Evolutionary conservation across 1,140 invertebrate species (phyloP), one percentile per base, ranked within the genome.

Genomic region (Oscheius sp.): DNA sequence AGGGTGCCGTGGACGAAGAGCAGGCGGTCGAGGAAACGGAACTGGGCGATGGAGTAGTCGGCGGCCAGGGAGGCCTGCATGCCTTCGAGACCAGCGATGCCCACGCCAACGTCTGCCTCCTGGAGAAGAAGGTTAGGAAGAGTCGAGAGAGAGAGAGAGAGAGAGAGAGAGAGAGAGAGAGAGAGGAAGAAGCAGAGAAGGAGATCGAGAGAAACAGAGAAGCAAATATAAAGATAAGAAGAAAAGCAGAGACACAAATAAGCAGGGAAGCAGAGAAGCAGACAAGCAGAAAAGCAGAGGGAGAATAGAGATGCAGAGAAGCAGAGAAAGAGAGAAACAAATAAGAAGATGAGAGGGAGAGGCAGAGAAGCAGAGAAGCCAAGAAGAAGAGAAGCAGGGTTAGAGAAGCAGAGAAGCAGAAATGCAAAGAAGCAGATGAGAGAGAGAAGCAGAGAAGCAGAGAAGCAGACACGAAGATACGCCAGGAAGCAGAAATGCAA

Each of bases 1-100:
- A 95, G 99, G 26, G 95, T 92, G 55, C 97, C 97, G 85, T 99
- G 97, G 36, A 99, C 95, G 79, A 99, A 89, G 36, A 99, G 86
- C 34, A 99, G 87, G 0, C 74, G 84, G 85, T 64, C 85, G 82
- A 31, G 87, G 79, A 75, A 84, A 86, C 36, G 90, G 87, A 99
- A 98, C 89, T 97, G 89, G 52, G 38, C 20, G n/a, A 66, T 65
- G 0, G 0, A n/a, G 64, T 84, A 84, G 52, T 99, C 96, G 13
- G 94, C 95, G 35, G 95, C 94, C 86, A 94, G 96, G 0, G 95
- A 93, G 38, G 96, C 96, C 88, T 98, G 96, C 63, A 97, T 87
- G 29, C 96, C 96, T 87, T 99, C 96, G 23, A 93, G 90, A 18
- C 96, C 96, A 35, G 93, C 95, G 81, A 99, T 99, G 59, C 95